A percentile compares a stretch with the other conserved stretches of the same genome.
Conservation (phyloP, 2,888 invertebrate species). For the Agriopis leucophaearia region DNA sequence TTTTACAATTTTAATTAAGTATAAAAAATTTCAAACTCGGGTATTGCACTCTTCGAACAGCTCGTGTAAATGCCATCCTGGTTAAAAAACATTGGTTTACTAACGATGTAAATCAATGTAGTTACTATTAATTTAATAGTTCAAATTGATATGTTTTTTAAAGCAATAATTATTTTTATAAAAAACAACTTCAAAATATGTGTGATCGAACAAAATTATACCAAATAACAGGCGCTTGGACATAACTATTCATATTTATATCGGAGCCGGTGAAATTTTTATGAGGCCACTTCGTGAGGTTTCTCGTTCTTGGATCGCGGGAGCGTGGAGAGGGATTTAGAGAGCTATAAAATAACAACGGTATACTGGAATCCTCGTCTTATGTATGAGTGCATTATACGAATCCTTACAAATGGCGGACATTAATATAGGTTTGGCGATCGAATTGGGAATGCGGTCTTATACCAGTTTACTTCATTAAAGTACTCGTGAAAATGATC, state of each 20-base stretch:
- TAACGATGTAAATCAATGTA: background rate
- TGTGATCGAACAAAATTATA: too few relatives aligned
- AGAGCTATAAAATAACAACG: constrained; percentile 24
- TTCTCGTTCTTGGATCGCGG: constrained; percentile 7
- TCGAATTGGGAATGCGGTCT: constrained; percentile 29
- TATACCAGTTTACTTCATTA: background rate
- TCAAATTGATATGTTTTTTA: too few relatives aligned
- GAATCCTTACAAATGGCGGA: constrained; percentile 46
- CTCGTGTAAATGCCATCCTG: too few relatives aligned
- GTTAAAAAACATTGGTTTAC: too few relatives aligned
- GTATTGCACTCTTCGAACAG: background rate
- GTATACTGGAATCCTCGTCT: constrained; percentile 25
- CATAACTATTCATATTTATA: too few relatives aligned
- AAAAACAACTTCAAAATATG: too few relatives aligned
- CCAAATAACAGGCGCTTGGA: too few relatives aligned
- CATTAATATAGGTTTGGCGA: constrained; percentile 38
- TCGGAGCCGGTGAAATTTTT: background rate
- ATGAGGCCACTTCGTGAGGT: too few relatives aligned
- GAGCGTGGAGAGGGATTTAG: constrained; percentile 16
- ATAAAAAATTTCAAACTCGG: too few relatives aligned
- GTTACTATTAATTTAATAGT: too few relatives aligned
- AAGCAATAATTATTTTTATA: too few relatives aligned
- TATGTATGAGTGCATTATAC: constrained; percentile 32
- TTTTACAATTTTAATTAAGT: too few relatives aligned
- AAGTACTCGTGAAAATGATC: background rate